Conservation (phyloP, 2,888 invertebrate species). For the Agrochola macilenta region DNA sequence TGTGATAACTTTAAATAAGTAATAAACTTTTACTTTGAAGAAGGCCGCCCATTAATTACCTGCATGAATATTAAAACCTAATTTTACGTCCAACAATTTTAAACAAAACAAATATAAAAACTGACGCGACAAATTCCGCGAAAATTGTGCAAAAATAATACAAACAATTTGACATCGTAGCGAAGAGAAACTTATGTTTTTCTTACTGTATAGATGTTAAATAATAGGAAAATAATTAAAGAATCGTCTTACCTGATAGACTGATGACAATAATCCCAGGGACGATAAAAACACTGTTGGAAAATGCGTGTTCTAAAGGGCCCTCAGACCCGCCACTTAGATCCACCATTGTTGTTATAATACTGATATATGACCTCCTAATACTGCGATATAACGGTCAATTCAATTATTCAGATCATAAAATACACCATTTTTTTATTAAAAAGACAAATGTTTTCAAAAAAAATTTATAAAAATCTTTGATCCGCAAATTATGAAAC, state of each 20-base stretch:
- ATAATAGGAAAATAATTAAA: constrained; percentile 1
- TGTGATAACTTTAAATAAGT: background rate
- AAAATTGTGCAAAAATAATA: constrained; percentile 16
- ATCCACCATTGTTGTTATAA: constrained; percentile 94
- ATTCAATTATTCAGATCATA: constrained; percentile 44
- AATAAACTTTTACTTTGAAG: background rate
- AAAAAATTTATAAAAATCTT: constrained; percentile 34
- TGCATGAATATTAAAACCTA: background rate
- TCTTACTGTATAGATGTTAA: background rate
- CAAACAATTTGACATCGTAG: background rate
- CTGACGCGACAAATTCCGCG: constrained; percentile 18
- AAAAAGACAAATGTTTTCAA: background rate
- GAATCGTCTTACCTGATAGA: constrained; percentile 92
- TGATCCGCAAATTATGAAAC: constrained; percentile 35
- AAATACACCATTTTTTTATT: constrained; percentile 46
- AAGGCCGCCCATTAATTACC: background rate
- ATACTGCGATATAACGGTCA: constrained; percentile 39
- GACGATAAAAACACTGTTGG: constrained; percentile 96
- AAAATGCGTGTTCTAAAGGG: constrained; percentile 96
- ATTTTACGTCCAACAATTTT: background rate
- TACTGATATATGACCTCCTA: constrained; percentile 72
- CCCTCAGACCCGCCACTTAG: constrained; percentile 94
- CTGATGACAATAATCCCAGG: constrained; percentile 95
- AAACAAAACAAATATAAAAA: background rate
- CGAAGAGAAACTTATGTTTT: constrained; percentile 12